Percentiles rank a stretch among this genome's conserved stretches.
Conservation (phyloP, 1,140 invertebrate species). For the Ruditapes philippinarum region DNA sequence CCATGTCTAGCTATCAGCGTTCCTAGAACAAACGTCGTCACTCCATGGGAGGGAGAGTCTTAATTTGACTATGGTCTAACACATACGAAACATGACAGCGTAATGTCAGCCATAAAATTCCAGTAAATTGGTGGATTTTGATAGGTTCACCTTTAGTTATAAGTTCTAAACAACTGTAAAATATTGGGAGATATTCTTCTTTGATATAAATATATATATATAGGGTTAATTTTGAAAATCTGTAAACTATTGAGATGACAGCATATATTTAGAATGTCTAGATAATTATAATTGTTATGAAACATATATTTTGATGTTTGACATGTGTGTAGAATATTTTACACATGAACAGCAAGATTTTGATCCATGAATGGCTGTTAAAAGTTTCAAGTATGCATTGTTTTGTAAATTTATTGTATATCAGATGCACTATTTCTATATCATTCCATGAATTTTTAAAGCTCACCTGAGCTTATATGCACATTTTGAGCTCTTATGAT, state of each 20-base stretch:
- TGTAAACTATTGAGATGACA: no score
- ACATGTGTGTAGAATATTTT: neutral
- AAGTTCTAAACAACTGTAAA: neutral
- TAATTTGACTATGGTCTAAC: neutral
- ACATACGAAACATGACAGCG: no score
- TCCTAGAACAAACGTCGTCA: slow-evolving; percentile 55
- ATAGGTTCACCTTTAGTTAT: neutral
- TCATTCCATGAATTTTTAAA: slow-evolving; percentile 15
- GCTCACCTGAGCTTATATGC: no score
- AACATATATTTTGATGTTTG: no score
- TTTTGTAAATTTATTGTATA: slow-evolving; percentile 9
- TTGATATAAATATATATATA: no score
- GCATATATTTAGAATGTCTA: neutral
- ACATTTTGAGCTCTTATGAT: no score
- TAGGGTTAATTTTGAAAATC: no score
- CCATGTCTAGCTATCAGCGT: slow-evolving; percentile 59
- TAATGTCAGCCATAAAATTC: no score
- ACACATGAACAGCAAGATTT: neutral
- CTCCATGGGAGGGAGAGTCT: slow-evolving; percentile 53
- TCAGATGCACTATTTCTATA: neutral
- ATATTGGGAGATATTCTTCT: no score
- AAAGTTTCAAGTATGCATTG: slow-evolving; percentile 15
- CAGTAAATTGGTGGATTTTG: no score
- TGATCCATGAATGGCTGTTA: no score
- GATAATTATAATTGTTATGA: neutral